Percentiles rank a stretch among this genome's conserved stretches.
phyloP scores from a whole-genome alignment of 1,140 invertebrate genomes.

The Drosophila oshimai region DNA sequence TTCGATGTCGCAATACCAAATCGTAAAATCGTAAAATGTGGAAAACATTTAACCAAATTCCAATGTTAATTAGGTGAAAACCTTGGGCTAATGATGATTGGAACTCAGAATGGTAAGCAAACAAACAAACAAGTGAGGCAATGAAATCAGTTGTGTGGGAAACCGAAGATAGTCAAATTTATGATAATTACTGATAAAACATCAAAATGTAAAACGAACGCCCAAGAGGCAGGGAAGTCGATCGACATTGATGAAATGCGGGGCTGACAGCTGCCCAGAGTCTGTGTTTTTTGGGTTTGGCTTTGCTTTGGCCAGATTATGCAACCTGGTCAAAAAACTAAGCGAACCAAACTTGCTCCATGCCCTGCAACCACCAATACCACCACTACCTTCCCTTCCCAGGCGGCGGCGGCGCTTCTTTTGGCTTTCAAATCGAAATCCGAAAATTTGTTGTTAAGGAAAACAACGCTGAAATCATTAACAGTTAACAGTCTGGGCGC shows the following conservation, averaged over 20 bases:
- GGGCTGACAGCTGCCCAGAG: constrained; percentile 36
- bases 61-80: constrained; percentile 61
- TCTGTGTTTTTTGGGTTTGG: neutral
- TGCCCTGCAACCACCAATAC: no score
- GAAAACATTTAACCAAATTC: constrained; percentile 49
- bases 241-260: constrained; percentile 70
- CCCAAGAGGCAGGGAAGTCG: neutral
- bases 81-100: constrained; percentile 18
- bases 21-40: constrained; percentile 4
- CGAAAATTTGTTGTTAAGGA: constrained; percentile 68
- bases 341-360: constrained; percentile 39
- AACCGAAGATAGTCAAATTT: constrained; percentile 22
- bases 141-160: constrained; percentile 48
- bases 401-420: constrained; percentile 55
- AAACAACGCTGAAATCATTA: constrained; percentile 72
- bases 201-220: constrained; percentile 10
- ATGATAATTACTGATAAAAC: constrained; percentile 57
- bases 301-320: constrained; percentile 39
- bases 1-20: constrained; percentile 25
- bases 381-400: no score
- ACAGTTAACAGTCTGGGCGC: constrained; percentile 71
- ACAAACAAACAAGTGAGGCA: constrained; percentile 31
- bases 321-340: constrained; percentile 48
- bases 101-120: constrained; percentile 30
- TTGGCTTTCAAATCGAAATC: constrained; percentile 77